Base-by-base conservation (phyloP, 2,888 invertebrate genomes). In the Rotaria socialis region DNA sequence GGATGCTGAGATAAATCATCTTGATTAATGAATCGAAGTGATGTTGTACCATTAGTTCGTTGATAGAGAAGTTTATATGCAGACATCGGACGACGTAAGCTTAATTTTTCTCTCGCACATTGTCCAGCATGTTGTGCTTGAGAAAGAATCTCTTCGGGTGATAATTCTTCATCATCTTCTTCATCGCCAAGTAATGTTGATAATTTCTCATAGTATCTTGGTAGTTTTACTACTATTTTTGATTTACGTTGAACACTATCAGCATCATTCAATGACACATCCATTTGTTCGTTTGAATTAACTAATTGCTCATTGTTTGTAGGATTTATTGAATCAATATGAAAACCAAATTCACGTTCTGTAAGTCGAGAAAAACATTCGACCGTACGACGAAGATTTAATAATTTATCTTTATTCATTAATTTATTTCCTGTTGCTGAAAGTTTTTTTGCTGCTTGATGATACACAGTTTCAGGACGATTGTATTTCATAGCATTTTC, bases 401-500 rank as follows among this genome's bases (percentile, higher is more conserved):
- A 22, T 11, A 86, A 56, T 56, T 86, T 86, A 85, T 86, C 86
- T 86, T 75, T 86, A 52, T 55, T 80, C 50, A 86, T 47, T n/a
- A 85, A 52, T 56, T 86, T 86, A 2, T 47, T 56, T 14, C 87
- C 87, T 84, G 60, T 55, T 7, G 85, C 52, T 24, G 84, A 50
- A 35, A 87, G 24, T 75, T 85, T 87, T 5, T 52, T 55, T 19
- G 87, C 87, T 56, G 85, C 87, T 43, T 87, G 85, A 27, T 60
- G 85, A 87, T 87, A 87, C n/a, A 87, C 75, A 14, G 87, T 87
- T 5, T 87, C 85, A 0, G 87, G 74, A 43, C 85, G 84, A 56
- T 87, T 87, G 41, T 85, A 87, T 41, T 60, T 85, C 84, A 87
- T 84, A 16, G 85, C 85, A 85, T 87, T 87, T 27, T 87, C 80